Evolutionary conservation across 2,888 invertebrate species (phyloP).

Genomic region (Megaustenia siamemsis): DNA sequence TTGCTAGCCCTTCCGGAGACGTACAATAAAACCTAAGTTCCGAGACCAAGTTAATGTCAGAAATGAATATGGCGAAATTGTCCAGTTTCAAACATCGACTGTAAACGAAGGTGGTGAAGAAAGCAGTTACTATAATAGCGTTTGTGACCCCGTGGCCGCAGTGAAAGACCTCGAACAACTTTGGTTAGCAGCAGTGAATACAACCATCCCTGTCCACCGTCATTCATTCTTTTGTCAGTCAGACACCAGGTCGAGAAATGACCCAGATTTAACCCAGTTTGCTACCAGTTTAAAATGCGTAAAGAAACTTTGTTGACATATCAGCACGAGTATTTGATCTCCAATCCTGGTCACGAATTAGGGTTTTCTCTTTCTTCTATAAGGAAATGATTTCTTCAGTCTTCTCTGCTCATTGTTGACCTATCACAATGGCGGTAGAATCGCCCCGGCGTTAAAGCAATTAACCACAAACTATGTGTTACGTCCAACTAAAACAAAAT

Average conservation of each 20-base stretch:
- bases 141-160: no score
- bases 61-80: no score
- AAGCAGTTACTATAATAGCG: no score
- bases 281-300: neutral
- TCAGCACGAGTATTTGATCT: constrained; percentile 15
- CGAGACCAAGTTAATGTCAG: no score
- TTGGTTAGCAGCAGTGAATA: no score
- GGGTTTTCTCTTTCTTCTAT: neutral
- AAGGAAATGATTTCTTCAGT: neutral
- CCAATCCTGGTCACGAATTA: neutral
- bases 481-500: neutral
- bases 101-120: no score
- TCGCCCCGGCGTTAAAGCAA: neutral
- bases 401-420: neutral
- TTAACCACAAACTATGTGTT: neutral
- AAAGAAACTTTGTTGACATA: neutral
- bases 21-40: no score
- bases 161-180: neutral
- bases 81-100: no score
- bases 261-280: neutral
- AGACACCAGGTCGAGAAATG: neutral
- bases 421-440: neutral
- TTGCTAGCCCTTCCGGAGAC: no score
- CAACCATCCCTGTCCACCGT: neutral
- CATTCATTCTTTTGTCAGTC: neutral